phyloP scores from a whole-genome alignment of 2,888 invertebrate genomes.

The Xanthia togata region DNA sequence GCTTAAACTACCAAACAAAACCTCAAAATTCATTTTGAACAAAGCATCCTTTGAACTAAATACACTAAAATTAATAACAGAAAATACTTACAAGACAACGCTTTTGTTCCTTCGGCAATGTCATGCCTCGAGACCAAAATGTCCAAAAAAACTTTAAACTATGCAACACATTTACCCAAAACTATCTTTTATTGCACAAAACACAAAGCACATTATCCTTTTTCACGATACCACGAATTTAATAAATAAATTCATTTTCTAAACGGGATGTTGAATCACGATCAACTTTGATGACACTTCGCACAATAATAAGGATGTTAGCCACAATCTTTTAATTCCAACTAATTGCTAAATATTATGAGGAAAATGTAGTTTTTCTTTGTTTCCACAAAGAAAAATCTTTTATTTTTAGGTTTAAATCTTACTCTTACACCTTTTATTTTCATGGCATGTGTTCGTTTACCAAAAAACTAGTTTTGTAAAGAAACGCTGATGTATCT shows the following conservation, averaged over 20 bases:
- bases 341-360: constrained; percentile 16
- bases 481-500: neutral
- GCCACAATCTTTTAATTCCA: constrained; percentile 15
- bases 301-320: constrained; percentile 37
- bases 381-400: neutral
- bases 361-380: constrained; percentile 40
- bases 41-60: neutral
- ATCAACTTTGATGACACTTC: constrained; percentile 43
- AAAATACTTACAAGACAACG: constrained; percentile 39
- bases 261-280: constrained; percentile 28
- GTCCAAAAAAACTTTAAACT: neutral
- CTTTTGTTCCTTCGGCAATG: constrained; percentile 41
- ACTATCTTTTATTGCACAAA: neutral
- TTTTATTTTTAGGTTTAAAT: neutral
- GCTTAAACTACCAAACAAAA: neutral
- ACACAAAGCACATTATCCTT: constrained; percentile 20
- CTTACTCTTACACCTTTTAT: neutral
- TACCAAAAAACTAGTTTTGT: neutral
- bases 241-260: constrained; percentile 29
- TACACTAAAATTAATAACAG: neutral
- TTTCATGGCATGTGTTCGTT: neutral
- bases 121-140: constrained; percentile 19
- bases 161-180: constrained; percentile 5
- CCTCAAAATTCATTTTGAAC: neutral
- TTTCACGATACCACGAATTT: constrained; percentile 7